A percentile compares a stretch with the other conserved stretches of the same genome.
Evolutionary conservation across 1,140 invertebrate genomes (phyloP).

Genomic region (Drosophila lini): DNA sequence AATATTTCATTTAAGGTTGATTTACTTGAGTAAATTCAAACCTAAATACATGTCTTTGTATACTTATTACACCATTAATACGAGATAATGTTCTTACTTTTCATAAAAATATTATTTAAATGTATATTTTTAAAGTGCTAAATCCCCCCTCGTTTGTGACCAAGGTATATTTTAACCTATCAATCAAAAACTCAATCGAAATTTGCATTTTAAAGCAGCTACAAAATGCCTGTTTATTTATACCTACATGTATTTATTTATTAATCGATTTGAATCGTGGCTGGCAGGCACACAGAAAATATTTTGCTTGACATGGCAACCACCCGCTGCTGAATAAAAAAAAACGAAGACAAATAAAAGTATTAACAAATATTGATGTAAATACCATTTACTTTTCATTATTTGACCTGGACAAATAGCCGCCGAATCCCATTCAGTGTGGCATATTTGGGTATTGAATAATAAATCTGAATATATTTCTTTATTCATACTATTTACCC

Average conservation of each 20-base stretch:
- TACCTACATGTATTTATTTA: constrained; percentile 45
- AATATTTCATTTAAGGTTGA: not conserved
- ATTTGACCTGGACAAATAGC: constrained; percentile 42
- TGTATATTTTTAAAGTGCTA: too few species aligned
- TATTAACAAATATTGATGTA: constrained; percentile 46
- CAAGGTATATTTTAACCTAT: not conserved
- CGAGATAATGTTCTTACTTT: too few species aligned
- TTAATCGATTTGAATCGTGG: constrained; percentile 54
- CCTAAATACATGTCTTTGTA: too few species aligned
- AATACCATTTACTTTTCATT: constrained; percentile 40
- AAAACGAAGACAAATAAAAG: constrained; percentile 49
- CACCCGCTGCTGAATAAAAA: constrained; percentile 14
- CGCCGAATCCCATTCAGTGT: constrained; percentile 22
- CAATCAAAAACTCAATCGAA: constrained; percentile 36
- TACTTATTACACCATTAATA: too few species aligned
- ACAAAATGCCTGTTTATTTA: constrained; percentile 45
- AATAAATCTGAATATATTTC: constrained; percentile 24
- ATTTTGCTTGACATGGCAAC: constrained; percentile 33
- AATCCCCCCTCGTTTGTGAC: not conserved
- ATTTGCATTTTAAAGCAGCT: constrained; percentile 50
- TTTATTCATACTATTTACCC: constrained; percentile 9
- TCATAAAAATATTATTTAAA: too few species aligned
- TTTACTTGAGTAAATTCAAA: too few species aligned
- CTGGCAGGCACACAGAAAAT: constrained; percentile 23
- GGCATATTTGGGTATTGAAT: constrained; percentile 35